Evolutionary conservation across 2,888 invertebrate species (phyloP), one percentile per base, ranked within the genome.

Genomic region (Pasiphila rectangulata): DNA sequence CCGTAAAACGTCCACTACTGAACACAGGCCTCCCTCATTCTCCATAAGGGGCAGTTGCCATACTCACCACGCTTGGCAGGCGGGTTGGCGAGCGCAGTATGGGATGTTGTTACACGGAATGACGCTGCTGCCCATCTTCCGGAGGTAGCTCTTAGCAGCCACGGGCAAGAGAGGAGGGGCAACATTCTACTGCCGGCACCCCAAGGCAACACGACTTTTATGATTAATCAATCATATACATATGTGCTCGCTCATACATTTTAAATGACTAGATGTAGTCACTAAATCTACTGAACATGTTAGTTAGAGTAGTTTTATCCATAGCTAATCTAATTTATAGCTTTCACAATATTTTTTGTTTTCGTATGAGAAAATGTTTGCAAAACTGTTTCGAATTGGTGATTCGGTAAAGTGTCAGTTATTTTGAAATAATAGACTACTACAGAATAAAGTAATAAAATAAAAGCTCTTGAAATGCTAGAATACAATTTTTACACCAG

Each of bases 341-440:
- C 82, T 85, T 83, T 81, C 83, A 83, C 79, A 84, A 86, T 85
- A 82, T 86, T 83, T 78, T 81, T 76, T 80, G 81, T 83, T 80
- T 81, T 80, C 83, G 83, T 73, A 84, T 84, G 83, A 86, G 84
- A 83, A 87, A 87, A 85, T 88, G 88, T 88, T 88, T 88, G 88
- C 88, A 88, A 84, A 87, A 87, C 86, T 86, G 87, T 88, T 84
- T 69, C 69, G 64, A 67, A 64, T 75, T 59, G 56, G 61, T 71
- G 68, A 68, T 67, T 71, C 70, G 66, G 24, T 45, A 44, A 4
- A 12, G 25, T 46, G 40, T 51, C 12, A 32, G 17, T 27, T 15
- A 40, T 23, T 63, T 63, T 67, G 64, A 69, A 69, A 73, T 74
- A 32, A 43, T 36, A 23, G 25, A 25, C 25, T 44, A 75, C 84